Evolutionary conservation across 2,888 invertebrate genomes (phyloP), one percentile per base, ranked within the genome.

Genomic region (Podotricha telesiphe): DNA sequence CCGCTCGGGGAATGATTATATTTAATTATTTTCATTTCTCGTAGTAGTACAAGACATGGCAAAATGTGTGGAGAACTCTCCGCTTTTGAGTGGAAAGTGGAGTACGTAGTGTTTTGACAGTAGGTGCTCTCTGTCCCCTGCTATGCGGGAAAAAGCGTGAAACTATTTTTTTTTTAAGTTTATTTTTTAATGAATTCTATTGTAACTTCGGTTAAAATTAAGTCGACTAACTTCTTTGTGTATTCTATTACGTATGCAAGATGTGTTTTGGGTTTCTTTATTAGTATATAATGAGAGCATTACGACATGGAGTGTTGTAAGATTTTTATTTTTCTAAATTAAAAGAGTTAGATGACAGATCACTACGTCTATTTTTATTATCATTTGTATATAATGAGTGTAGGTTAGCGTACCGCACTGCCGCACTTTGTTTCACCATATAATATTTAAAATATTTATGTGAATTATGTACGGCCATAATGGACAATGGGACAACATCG

Each of bases 241-340:
- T 17, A 8, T 48, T 5, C 20, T 37, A 15, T 62, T 62, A 50
- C 17, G 62, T 50, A 62, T 62, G 50, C 50, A 62, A 48, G 47
- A 15, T 15, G 8, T 6, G 48, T 50, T 62, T 20, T n/a, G 20
- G 19, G 13, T 37, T 17, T 48, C 17, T 48, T 13, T 15, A 34
- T 19, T 28, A 11, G 34, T 34, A 34, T 11, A 48, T n/a, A 62
- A 48, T 19, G 10, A 15, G 15, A 37, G 8, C 6, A 34, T 48
- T 15, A 50, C 28, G 17, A 17, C 22, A 22, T 13, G 8, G 15
- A 10, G 19, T 58, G n/a, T 20, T 13, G 51, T 22, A 51, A 28
- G 28, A 4, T 13, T 51, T 51, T 51, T 28, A 53, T 28, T 28
- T 53, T 28, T 53, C 15, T 8, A 10, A 0, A 28, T 6, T 10